Evolutionary conservation across 2,888 invertebrate genomes (phyloP).

Genomic region (Tolmerus cingulatus): DNA sequence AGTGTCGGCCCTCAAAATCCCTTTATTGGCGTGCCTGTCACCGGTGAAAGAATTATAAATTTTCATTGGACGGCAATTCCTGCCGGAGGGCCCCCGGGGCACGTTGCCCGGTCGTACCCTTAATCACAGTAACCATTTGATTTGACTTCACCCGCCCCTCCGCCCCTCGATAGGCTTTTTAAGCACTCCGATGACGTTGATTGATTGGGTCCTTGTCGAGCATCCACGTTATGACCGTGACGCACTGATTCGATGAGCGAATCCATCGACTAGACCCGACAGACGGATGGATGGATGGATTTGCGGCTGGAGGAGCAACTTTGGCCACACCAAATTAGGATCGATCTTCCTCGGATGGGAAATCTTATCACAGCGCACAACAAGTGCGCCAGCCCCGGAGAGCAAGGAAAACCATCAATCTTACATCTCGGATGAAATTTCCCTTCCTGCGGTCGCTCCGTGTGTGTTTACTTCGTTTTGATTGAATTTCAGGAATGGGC

Average conservation of each 20-base stretch:
- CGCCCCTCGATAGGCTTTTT: background rate
- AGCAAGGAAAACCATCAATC: background rate
- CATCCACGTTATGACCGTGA: background rate
- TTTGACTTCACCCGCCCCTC: background rate
- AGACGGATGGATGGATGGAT: background rate
- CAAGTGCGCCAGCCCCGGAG: background rate
- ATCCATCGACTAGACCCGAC: background rate
- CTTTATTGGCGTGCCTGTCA: background rate
- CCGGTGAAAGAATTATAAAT: background rate
- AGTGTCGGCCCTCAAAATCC: background rate
- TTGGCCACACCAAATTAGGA: background rate
- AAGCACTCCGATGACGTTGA: conserved; percentile 1
- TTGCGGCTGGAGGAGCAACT: background rate
- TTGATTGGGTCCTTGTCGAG: background rate
- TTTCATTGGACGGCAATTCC: background rate
- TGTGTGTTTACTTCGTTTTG: background rate
- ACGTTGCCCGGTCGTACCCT: background rate
- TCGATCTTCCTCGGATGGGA: background rate
- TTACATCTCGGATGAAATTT: background rate
- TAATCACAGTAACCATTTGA: background rate
- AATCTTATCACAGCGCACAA: background rate
- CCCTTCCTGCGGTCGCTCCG: background rate
- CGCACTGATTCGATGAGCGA: background rate
- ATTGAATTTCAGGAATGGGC: background rate
- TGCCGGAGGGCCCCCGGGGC: background rate